A percentile compares a stretch with the other conserved stretches of the same genome.
These are phyloP conservation scores for Pachyuromys duprasi DNA, from an alignment of 2,797 vertebrate genomes.

Conservation along the genomic window DNA sequence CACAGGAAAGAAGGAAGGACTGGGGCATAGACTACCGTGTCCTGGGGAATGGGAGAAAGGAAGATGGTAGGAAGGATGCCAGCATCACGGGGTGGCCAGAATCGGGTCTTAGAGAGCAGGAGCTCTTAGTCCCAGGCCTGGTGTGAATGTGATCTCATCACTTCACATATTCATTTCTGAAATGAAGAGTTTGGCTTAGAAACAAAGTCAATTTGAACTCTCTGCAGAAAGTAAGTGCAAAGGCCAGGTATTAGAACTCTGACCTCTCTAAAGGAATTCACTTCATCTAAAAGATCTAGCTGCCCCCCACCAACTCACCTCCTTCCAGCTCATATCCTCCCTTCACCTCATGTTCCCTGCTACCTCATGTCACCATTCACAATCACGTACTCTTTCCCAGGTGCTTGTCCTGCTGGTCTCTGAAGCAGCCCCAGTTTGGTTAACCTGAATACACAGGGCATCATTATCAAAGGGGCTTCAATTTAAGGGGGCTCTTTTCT, in stretches of 20 bases:
- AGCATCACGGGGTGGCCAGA: not conserved
- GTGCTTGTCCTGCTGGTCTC: not conserved
- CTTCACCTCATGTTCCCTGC: not conserved
- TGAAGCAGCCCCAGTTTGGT: not conserved
- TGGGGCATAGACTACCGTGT: accelerated
- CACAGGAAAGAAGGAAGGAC: not conserved
- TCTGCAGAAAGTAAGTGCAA: not conserved
- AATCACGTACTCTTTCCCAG: too few species aligned
- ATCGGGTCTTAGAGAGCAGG: not conserved
- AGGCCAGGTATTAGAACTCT: not conserved
- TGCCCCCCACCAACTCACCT: accelerated
- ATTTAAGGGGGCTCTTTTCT: not conserved
- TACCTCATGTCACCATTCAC: accelerated
- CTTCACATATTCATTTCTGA: not conserved
- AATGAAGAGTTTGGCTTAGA: not conserved
- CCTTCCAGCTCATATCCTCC: too few species aligned
- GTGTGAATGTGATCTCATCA: not conserved
- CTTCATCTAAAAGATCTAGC: not conserved
- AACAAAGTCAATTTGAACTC: not conserved
- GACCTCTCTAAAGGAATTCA: not conserved
- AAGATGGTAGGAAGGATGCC: too few species aligned
- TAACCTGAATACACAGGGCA: not conserved
- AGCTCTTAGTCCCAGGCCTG: not conserved
- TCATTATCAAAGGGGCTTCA: not conserved
- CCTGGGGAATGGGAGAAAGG: too few species aligned